Base-by-base conservation (phyloP, 2,113 vertebrate genomes). In the Dryoscopus gambensis region DNA sequence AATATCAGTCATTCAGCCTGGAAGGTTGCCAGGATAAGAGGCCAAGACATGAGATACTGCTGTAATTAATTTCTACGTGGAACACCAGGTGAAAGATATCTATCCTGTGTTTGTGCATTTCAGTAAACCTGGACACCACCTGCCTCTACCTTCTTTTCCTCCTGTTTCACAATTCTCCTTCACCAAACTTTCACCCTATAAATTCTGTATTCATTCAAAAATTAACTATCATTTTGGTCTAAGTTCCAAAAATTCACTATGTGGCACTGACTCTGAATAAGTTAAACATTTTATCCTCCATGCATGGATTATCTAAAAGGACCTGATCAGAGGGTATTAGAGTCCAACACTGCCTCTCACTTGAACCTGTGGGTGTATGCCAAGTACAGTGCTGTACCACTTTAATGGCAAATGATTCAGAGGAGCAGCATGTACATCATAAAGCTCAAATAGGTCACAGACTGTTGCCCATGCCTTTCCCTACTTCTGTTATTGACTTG, bases 31-130 rank as follows among this genome's bases (percentile, higher is more conserved):
- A 80, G 12, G 25, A 35, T 40, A 80, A 65, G 56, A 33, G 50
- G 5, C 11, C 20, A 63, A 69, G 44, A 44, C 6, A 13, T 25
- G 19, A 62, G 25, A 50, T 25, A 18, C 24, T 76, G 28, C 20
- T 67, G 6, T 15, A 52, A 37, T n/a, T 52, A n/a, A 50, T 9
- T 70, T 30, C 21, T 52, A 16, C 0, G 0, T 52, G 37, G 21
- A 59, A 13, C 3, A 70, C 1, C 15, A 65, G 24, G 20, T 42
- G 31, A 57, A 68, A 82, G 7, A 37, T 62, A 52, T 30, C 19
- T 40, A 14, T 46, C 49, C 4, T 30, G 16, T 82, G n/a, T 52
- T 53, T 63, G 23, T 31, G 1, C 7, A 52, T 25, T 71, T 77
- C 35, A 71, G 11, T 85, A 46, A 85, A 89, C 33, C 23, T 50